Evolutionary conservation across 37 sponge, comb jelly and placozoan genomes (phyloP).

Genomic region (Spongia lamella): DNA sequence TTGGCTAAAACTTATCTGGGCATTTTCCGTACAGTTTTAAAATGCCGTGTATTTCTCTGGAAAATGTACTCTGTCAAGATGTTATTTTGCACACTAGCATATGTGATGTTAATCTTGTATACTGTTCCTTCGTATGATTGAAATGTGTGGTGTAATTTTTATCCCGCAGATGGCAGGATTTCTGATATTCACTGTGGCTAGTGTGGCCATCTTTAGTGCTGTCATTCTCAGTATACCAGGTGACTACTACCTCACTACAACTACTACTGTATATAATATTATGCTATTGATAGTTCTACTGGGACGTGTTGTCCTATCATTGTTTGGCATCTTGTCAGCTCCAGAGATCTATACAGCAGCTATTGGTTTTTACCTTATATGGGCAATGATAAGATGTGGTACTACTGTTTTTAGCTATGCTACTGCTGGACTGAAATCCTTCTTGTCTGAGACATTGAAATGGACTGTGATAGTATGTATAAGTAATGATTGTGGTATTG

Average conservation of each 20-base stretch:
- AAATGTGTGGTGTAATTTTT: no score
- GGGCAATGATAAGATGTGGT: slow-evolving; percentile 39
- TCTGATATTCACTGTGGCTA: slow-evolving; percentile 32
- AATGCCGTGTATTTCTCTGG: no score
- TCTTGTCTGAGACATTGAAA: slow-evolving; percentile 6
- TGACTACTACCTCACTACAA: slow-evolving; percentile 16
- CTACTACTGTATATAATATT: neutral
- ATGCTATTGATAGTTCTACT: slow-evolving; percentile 37
- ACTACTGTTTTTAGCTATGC: slow-evolving; percentile 19
- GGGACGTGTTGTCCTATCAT: slow-evolving; percentile 70
- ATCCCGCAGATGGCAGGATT: slow-evolving; percentile 44
- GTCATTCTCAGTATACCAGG: slow-evolving; percentile 67
- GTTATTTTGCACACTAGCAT: neutral
- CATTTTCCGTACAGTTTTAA: no score
- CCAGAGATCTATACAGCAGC: slow-evolving; percentile 94
- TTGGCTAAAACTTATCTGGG: no score
- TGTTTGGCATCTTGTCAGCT: slow-evolving; percentile 48
- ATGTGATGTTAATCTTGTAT: neutral
- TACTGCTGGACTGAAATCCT: slow-evolving; percentile 4
- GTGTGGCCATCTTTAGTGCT: slow-evolving; percentile 49
- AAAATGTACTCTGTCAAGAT: neutral
- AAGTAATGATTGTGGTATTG: neutral
- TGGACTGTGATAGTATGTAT: slow-evolving; percentile 35
- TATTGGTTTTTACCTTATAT: slow-evolving; percentile 82
- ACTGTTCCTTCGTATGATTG: no score